Evolutionary conservation across 2,888 invertebrate genomes (phyloP).

Genomic region (Drosophila algonquin): DNA sequence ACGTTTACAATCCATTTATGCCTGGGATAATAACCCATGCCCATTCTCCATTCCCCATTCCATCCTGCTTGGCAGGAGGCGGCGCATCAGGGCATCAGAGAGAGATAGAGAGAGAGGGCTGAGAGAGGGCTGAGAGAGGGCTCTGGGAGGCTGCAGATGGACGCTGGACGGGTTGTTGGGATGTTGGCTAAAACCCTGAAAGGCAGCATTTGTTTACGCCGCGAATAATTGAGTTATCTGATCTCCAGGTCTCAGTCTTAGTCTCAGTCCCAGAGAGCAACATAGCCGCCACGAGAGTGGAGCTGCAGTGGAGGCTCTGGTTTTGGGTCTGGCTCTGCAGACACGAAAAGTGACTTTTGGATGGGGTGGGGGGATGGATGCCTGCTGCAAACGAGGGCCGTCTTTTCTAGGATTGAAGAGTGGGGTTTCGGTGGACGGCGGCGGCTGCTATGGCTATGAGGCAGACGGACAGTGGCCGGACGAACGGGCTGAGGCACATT

Average conservation of each 20-base stretch:
- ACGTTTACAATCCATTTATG: constrained; percentile 84
- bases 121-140: neutral
- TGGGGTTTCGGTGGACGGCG: neutral
- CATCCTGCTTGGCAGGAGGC: constrained; percentile 34
- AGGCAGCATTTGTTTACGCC: constrained; percentile 82
- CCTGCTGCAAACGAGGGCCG: constrained; percentile 52
- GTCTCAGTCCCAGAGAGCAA: constrained; percentile 3
- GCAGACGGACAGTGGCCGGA: constrained; percentile 1
- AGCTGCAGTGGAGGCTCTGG: constrained; percentile 11
- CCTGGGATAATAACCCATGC: constrained; percentile 82
- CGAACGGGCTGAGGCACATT: constrained; percentile 26
- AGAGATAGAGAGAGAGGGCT: too few relatives aligned
- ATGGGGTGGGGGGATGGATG: constrained; percentile 15
- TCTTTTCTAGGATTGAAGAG: constrained; percentile 29
- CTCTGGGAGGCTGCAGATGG: constrained; percentile 2
- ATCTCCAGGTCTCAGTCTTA: constrained; percentile 55
- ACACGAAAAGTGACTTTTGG: constrained; percentile 36
- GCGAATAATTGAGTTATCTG: constrained; percentile 84
- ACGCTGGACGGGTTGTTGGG: constrained; percentile 25
- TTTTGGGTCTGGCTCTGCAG: constrained; percentile 21
- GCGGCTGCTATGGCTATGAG: neutral
- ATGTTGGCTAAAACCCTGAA: constrained; percentile 63
- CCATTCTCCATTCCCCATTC: constrained; percentile 49
- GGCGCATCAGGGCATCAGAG: constrained; percentile 10
- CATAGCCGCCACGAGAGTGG: constrained; percentile 8